These are phyloP conservation scores for Siphlonurus alternatus DNA, from an alignment of 2,888 invertebrate species.

Conservation along the genomic window DNA sequence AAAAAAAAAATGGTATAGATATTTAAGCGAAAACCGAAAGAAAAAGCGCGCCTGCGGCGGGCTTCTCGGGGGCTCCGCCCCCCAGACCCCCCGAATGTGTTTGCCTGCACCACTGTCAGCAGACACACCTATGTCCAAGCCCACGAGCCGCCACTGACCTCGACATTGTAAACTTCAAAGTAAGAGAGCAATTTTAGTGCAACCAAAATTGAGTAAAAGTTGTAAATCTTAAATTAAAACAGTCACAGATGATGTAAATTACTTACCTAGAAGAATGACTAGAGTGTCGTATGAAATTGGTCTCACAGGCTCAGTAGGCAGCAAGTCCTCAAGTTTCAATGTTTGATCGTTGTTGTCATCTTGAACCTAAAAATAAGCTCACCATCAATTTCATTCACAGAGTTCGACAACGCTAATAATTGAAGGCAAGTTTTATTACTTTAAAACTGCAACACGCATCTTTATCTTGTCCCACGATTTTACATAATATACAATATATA, in stretches of 20 bases:
- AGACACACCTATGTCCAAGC: no score
- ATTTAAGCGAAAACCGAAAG: no score
- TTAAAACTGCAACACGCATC: no score
- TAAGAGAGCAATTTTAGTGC: neutral
- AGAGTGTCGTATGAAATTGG: slow-evolving; percentile 67
- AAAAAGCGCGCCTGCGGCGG: no score
- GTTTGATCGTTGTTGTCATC: slow-evolving; percentile 67
- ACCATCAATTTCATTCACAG: slow-evolving; percentile 6
- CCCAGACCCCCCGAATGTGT: no score
- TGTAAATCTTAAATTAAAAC: neutral
- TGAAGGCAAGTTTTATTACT: no score
- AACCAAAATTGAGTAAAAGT: slow-evolving; percentile 5
- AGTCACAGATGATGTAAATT: slow-evolving; percentile 4
- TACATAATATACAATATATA: no score
- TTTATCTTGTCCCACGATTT: no score
- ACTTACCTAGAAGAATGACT: slow-evolving; percentile 64
- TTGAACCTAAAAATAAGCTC: slow-evolving; percentile 31
- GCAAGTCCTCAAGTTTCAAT: slow-evolving; percentile 56
- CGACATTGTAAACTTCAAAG: neutral
- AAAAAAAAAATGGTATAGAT: slow-evolving; percentile 3
- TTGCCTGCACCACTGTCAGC: no score
- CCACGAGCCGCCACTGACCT: no score
- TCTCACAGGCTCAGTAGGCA: slow-evolving; percentile 56
- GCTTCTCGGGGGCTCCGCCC: no score
- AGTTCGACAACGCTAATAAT: neutral